Evolutionary conservation across 2,888 invertebrate species (phyloP), one percentile per base, ranked within the genome.

Genomic region (Cryptus armator): DNA sequence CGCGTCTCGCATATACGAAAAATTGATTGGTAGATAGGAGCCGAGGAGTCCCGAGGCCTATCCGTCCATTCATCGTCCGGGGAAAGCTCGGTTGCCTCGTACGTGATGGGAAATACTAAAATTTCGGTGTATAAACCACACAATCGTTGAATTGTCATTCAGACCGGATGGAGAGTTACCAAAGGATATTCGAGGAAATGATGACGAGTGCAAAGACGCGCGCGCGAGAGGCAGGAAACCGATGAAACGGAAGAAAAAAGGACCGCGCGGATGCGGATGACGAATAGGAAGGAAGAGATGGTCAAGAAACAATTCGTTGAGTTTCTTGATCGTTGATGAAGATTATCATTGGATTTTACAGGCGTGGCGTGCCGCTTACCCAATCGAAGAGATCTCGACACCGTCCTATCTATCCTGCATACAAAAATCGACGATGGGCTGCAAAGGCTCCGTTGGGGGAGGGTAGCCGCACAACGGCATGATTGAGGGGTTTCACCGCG

Each of bases 81-180:
- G 74, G 81, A 87, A 83, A 87, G 86, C 86, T 84, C 83, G 81
- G 59, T 84, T 83, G 83, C 75, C 51, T 44, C 68, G 82, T 71
- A 87, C 87, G 87, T 87, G 87, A 87, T 82, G 80, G 66, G 87
- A 84, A 80, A 86, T 78, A 37, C 75, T 71, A 80, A 87, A 74
- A 66, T 70, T 59, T 59, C 76, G 43, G 24, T 43, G 64, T 66
- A 46, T 59, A 70, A 67, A 48, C 66, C 75, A 32, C 77, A 48
- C 81, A 19, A 67, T 76, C 12, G 70, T 7, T 68, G 81, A 75
- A 75, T 81, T 67, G 71, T 79, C 81, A 83, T 78, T 86, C 83
- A 83, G 75, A 77, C 70, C 83, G 71, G 80, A 81, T 19, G 29
- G 48, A 70, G 66, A 59, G 24, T 46, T 46, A 67, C 51, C 81